phyloP scores from a whole-genome alignment of 2,888 invertebrate genomes.

The Serrognathus titanus region DNA sequence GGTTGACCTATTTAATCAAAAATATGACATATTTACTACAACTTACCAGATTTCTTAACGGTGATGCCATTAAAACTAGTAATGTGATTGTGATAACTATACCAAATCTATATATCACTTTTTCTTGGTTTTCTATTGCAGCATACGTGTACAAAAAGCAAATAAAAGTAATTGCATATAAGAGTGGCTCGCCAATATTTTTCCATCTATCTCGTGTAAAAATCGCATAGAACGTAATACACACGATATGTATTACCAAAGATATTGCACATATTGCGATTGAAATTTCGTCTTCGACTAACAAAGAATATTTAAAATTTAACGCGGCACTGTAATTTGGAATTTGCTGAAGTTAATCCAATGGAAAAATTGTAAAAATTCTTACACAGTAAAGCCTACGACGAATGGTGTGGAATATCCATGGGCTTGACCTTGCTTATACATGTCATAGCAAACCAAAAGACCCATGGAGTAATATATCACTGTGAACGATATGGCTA shows the following conservation, averaged over 20 bases:
- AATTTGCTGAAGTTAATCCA: no score
- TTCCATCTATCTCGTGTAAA: not conserved
- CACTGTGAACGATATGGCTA: not conserved
- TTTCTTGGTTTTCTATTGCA: constrained; percentile 3
- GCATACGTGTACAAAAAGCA: not conserved
- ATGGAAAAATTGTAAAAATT: no score
- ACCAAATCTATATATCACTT: constrained; percentile 6
- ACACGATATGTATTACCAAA: not conserved
- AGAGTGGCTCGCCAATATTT: constrained; percentile 2
- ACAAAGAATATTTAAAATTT: constrained; percentile 1
- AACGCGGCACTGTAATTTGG: not conserved
- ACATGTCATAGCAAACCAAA: constrained; percentile 4
- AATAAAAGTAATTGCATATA: not conserved
- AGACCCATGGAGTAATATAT: not conserved
- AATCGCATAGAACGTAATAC: not conserved
- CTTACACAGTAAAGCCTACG: not conserved
- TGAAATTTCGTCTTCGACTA: constrained; percentile 1
- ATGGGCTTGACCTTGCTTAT: not conserved
- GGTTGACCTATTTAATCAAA: no score
- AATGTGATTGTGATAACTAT: not conserved
- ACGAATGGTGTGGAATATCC: not conserved
- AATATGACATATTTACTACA: no score
- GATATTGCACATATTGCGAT: not conserved
- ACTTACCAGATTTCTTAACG: constrained; percentile 8
- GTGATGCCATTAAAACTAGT: constrained; percentile 2